phyloP scores from a whole-genome alignment of 2,888 invertebrate species.

The Diarsia brunnea region DNA sequence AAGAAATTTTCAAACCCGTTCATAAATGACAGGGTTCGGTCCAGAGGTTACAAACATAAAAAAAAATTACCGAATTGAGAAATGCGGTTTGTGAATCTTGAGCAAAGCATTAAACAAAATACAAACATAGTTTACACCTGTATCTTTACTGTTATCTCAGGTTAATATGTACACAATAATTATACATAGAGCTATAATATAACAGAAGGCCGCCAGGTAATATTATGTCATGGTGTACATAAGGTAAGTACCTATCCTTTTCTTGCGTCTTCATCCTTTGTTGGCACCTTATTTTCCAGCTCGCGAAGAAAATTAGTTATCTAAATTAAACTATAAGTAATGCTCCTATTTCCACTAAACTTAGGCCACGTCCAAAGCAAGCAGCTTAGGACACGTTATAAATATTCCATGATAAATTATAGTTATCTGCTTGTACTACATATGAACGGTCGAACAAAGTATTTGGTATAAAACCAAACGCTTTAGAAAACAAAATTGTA shows the following conservation, averaged over 20 bases:
- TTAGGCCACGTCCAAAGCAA: not conserved
- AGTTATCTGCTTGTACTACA: no score
- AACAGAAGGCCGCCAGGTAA: slow-evolving; percentile 1
- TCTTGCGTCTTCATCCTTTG: not conserved
- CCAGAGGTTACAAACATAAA: no score
- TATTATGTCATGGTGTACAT: slow-evolving; percentile 4
- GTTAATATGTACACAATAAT: slow-evolving; percentile 17
- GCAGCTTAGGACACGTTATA: no score
- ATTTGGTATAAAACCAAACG: no score
- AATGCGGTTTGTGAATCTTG: not conserved
- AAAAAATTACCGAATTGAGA: no score
- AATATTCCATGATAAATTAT: not conserved
- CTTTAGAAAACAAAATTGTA: no score
- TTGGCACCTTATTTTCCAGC: not conserved
- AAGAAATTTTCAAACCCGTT: no score
- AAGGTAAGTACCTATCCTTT: no score
- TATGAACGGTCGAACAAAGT: no score
- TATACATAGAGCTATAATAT: not conserved
- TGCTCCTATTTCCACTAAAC: not conserved
- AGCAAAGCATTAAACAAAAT: not conserved
- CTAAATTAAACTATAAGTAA: not conserved
- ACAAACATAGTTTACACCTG: slow-evolving; percentile 20
- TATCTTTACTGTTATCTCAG: slow-evolving; percentile 9
- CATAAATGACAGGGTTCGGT: no score
- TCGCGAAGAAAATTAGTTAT: not conserved